Evolutionary conservation across 2,113 vertebrate species (phyloP).

Genomic region (Canis aureus): DNA sequence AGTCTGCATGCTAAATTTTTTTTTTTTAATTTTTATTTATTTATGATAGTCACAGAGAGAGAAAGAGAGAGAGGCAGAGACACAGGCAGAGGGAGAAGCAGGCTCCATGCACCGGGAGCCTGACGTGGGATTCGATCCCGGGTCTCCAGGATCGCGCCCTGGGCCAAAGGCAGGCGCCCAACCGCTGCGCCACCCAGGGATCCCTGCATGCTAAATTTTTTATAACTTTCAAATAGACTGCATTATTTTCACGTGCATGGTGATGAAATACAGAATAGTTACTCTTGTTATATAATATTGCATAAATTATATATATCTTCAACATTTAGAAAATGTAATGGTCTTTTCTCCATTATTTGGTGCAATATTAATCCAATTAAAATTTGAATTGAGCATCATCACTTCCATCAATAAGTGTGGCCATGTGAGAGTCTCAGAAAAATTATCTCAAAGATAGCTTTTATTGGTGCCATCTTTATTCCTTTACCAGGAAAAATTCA

Average conservation of each 20-base stretch:
- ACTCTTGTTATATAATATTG: background rate
- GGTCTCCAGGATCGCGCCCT: too few relatives aligned
- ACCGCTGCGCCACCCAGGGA: too few relatives aligned
- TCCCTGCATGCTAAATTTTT: background rate
- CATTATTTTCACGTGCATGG: background rate
- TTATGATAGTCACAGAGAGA: too few relatives aligned
- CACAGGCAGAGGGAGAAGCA: too few relatives aligned
- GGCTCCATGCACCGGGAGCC: too few relatives aligned
- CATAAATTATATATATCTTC: background rate
- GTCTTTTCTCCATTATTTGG: background rate
- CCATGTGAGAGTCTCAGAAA: background rate
- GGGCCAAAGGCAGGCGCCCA: too few relatives aligned
- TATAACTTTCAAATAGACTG: background rate
- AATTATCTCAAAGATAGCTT: background rate
- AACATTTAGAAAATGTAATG: background rate
- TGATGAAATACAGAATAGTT: background rate
- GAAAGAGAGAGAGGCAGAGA: too few relatives aligned
- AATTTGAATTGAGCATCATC: background rate
- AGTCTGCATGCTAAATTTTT: background rate
- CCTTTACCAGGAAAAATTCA: background rate
- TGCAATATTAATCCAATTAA: background rate
- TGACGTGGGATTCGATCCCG: too few relatives aligned
- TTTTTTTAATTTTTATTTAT: too few relatives aligned
- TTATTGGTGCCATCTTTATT: background rate
- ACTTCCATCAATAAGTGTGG: background rate